These are phyloP conservation scores for Nomada ferruginata DNA, from an alignment of 2,888 invertebrate species.

Conservation along the genomic window DNA sequence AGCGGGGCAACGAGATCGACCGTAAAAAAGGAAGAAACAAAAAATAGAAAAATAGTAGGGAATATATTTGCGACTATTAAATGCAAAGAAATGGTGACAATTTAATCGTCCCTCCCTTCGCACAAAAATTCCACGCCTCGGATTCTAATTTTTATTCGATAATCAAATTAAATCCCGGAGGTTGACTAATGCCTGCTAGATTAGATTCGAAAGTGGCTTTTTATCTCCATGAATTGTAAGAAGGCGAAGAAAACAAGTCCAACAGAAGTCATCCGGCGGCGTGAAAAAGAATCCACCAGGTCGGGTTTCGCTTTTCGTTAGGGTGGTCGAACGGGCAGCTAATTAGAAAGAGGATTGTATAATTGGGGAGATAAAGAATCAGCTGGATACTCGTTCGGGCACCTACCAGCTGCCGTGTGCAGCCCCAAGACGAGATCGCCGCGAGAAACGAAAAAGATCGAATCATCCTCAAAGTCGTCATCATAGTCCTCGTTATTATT, in stretches of 20 bases:
- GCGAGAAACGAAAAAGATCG: constrained; percentile 45
- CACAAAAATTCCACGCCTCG: no score
- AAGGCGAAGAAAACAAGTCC: neutral
- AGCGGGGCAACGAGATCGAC: no score
- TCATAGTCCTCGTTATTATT: constrained; percentile 48
- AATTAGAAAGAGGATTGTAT: constrained; percentile 81
- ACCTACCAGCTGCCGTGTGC: constrained; percentile 80
- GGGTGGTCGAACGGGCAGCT: constrained; percentile 71
- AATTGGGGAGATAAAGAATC: constrained; percentile 82
- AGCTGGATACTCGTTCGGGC: constrained; percentile 80
- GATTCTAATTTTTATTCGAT: no score
- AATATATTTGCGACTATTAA: no score
- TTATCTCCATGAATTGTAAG: no score
- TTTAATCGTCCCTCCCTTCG: no score
- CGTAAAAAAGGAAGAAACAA: no score
- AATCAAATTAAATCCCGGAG: neutral
- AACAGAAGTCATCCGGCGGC: constrained; percentile 55
- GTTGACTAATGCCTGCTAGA: constrained; percentile 1
- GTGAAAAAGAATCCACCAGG: constrained; percentile 61
- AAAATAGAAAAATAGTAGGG: no score
- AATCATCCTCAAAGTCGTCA: constrained; percentile 55
- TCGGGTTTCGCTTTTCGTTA: constrained; percentile 64
- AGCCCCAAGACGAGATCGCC: constrained; percentile 22
- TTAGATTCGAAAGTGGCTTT: neutral
- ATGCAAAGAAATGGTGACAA: no score